Evolutionary conservation across 2,888 invertebrate genomes (phyloP), one percentile per base, ranked within the genome.

Genomic region (Amblyteles armatorius): DNA sequence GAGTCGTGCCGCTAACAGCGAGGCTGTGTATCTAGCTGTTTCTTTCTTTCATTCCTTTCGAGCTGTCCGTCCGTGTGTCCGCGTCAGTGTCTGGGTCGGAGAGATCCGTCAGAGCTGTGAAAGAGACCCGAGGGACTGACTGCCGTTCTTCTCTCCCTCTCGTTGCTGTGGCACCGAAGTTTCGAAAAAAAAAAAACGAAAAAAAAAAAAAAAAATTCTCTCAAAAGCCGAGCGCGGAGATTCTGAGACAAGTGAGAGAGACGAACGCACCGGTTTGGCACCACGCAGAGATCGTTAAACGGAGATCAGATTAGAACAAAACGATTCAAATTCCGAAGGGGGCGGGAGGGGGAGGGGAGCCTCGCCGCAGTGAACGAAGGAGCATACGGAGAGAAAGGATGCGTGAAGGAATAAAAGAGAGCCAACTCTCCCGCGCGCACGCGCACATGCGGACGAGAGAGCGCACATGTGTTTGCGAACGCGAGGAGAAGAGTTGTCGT

Each of bases 251-350:
- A 73, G 72, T 16, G 48, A 83, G 52, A 74, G 76, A 74, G 77
- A 73, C 55, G 63, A 65, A 67, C 76, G 67, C 87, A 86, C 85
- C 81, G 86, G 88, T 86, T 87, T 86, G 88, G 88, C 87, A 88
- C 87, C 88, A 88, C 77, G 88, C 86, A 85, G 87, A 84, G 87
- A 88, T 88, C 86, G 88, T 88, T 88, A 87, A 88, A 88, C 84
- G 88, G 76, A 88, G 83, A 87, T 87, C 88, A 88, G 88, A 88
- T 88, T 88, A 88, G 87, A 88, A 88, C 87, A 88, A 88, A 88
- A 88, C 87, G 87, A 86, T 88, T 83, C 82, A 82, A 87, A 88
- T 88, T 88, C 87, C 87, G 67, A 83, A 73, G 84, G 60, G 60
- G 60, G 60, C 4, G 33, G 60, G 16, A 16, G 60, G n/a, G 19